A percentile compares a stretch with the other conserved stretches of the same genome.
These are phyloP conservation scores for Ascaphus truei DNA, from an alignment of 2,113 vertebrate genomes.

Conservation along the genomic window DNA sequence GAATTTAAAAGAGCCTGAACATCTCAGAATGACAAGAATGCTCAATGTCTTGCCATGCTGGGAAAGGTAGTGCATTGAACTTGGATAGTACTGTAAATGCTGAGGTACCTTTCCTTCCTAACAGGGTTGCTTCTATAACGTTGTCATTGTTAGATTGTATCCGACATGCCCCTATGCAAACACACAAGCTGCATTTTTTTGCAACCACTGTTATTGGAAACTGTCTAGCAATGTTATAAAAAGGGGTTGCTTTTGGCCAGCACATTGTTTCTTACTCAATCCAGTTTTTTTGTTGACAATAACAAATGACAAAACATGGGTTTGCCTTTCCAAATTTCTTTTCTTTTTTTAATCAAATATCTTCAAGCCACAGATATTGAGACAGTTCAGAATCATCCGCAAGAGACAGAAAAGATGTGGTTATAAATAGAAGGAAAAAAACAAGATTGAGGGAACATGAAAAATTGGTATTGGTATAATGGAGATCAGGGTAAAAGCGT, in stretches of 20 bases:
- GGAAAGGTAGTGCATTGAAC: not conserved
- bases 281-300: slow-evolving; percentile 2
- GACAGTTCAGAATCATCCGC: not conserved
- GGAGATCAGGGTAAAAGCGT: too few relatives aligned
- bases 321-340: not conserved
- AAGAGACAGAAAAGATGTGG: not conserved
- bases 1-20: not conserved
- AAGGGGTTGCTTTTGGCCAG: not conserved
- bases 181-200: not conserved
- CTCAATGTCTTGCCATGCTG: not conserved
- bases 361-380: not conserved
- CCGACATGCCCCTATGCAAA: not conserved
- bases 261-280: not conserved
- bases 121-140: not conserved
- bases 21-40: not conserved
- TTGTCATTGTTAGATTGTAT: not conserved
- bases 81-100: not conserved
- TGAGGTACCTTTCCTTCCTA: not conserved
- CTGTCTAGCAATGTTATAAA: not conserved
- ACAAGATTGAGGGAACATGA: too few relatives aligned
- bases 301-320: slow-evolving; percentile 4
- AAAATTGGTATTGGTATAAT: too few relatives aligned
- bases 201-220: not conserved
- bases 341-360: not conserved
- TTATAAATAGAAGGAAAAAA: too few relatives aligned